Base-by-base conservation (phyloP, 2,888 invertebrate species). In the Spilarctia lutea region DNA sequence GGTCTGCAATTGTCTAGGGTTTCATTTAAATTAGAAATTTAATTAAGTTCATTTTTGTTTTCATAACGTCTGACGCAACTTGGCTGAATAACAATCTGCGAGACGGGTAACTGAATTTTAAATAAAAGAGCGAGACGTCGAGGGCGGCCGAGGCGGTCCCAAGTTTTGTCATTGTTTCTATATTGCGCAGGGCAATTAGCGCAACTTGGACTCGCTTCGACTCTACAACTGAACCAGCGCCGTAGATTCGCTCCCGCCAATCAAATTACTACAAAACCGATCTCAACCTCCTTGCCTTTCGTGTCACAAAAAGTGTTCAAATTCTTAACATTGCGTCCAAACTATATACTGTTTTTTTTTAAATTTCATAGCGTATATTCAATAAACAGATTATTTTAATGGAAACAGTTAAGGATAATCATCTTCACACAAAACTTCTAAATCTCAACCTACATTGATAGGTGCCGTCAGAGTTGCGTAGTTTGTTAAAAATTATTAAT, bases 81-180 rank as follows among this genome's bases (percentile, higher is more conserved):
- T 88, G 87, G 87, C 89, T 89, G 90, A 91, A 93, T 92, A 94
- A 93, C 94, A 95, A 95, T 94, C 93, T 93, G 90, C 91, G 89
- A 92, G 88, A 83, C 90, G 88, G 89, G 92, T 94, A 94, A 95
- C 93, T 94, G 93, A 94, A 93, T 95, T 95, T 95, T 93, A 94
- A 94, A 95, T 94, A 94, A 94, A 94, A 95, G 88, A 92, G 92
- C 91, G 91, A 91, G 89, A 92, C 90, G 90, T 91, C 88, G 91
- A 84, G 86, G 89, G 87, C 88, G 90, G 86, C 87, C 90, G 91
- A 90, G 90, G 89, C 91, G 91, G 86, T 85, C 86, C 89, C 87
- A 94, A 95, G 92, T 94, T 95, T 94, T 94, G 94, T 94, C 93
- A 95, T 95, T 95, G 95, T 95, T 95, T 93, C 93, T 91, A 91